Evolutionary conservation across 2,888 invertebrate genomes (phyloP).

Genomic region (Cheilosia grossa): DNA sequence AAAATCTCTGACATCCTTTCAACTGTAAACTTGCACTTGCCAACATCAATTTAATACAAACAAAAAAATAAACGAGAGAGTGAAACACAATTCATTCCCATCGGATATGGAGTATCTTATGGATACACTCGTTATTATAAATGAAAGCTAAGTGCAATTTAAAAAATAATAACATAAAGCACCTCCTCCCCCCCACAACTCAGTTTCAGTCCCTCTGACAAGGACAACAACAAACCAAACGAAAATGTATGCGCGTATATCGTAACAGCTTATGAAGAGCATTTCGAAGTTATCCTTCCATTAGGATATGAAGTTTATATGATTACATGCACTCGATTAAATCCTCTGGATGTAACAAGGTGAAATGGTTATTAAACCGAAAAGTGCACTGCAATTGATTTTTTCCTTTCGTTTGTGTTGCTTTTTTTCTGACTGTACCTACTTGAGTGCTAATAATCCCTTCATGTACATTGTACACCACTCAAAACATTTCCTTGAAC

Average conservation of each 20-base stretch:
- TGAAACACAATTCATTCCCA: constrained; percentile 22
- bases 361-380: constrained; percentile 46
- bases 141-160: constrained; percentile 51
- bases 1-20: constrained; percentile 17
- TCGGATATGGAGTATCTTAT: constrained; percentile 28
- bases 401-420: constrained; percentile 2
- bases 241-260: neutral
- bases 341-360: constrained; percentile 57
- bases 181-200: neutral
- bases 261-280: constrained; percentile 36
- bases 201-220: constrained; percentile 22
- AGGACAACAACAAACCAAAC: constrained; percentile 16
- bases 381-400: constrained; percentile 59
- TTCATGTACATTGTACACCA: constrained; percentile 28
- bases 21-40: constrained; percentile 29
- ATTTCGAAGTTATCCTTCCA: constrained; percentile 27
- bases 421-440: constrained; percentile 2
- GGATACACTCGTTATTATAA: constrained; percentile 9
- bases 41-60: constrained; percentile 11
- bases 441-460: constrained; percentile 58
- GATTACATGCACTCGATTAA: constrained; percentile 68
- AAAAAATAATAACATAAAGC: constrained; percentile 22
- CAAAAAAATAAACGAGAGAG: neutral
- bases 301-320: constrained; percentile 40
- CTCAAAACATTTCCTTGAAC: constrained; percentile 31